Base-by-base conservation (phyloP, 1,140 invertebrate genomes). In the Thrips palmi region DNA sequence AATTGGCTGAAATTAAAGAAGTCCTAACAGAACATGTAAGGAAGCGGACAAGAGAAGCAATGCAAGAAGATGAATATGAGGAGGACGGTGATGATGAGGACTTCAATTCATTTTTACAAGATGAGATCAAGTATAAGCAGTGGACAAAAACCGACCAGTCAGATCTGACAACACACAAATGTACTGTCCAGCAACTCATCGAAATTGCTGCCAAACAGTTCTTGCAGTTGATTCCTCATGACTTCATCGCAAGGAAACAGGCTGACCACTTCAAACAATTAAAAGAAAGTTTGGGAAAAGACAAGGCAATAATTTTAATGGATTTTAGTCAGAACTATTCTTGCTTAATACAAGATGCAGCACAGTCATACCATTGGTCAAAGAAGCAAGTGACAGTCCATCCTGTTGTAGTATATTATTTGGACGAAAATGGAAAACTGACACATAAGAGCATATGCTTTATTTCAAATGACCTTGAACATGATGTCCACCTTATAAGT, bases 251-350 rank as follows among this genome's bases (percentile, higher is more conserved):
- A 4, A 33, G 33, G 42, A 11, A 15, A 2, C 39, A 42, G 25
- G 11, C n/a, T n/a, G n/a, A n/a, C n/a, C n/a, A n/a, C n/a, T n/a
- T 36, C n/a, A 37, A 33, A 22, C 22, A 34, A 15, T 12, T 38
- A 20, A 47, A 45, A 31, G 32, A 39, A 37, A 37, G 38, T 18
- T 21, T 50, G 5, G 12, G 15, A 7, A 17, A 30, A 14, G 20
- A 15, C 24, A 40, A 42, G 25, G 42, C 31, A 30, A 17, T 48
- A 12, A 20, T 48, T 11, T 22, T 45, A n/a, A 38, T 35, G 33
- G 49, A 53, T 33, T 51, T 49, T 45, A 39, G 40, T 11, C 42
- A 53, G 40, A 48, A 53, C 39, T 53, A 47, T 33, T 36, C 43
- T 15, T 49, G 47, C 33, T 27, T 52, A 1, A 32, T 49, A 27